Evolutionary conservation across 2,797 vertebrate species (phyloP), one percentile per base, ranked within the genome.

Genomic region (Alcedo atthis): DNA sequence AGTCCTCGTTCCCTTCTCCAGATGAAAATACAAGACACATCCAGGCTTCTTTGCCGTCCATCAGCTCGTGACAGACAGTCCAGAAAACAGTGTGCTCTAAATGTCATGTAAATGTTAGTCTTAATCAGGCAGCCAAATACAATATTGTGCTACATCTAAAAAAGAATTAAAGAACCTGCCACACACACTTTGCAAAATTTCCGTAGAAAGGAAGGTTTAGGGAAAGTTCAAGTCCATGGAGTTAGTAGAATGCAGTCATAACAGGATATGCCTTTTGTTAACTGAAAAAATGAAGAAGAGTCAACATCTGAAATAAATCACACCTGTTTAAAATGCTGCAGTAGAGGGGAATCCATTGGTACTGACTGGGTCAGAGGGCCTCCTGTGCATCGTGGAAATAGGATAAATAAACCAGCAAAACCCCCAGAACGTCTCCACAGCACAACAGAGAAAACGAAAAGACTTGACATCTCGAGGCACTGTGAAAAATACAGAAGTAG

Each of bases 101-200:
- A 95, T 96, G 94, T 96, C 90, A 91, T 84, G 71, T 96, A 96
- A 97, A 96, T 95, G 83, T 95, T 96, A 95, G 91, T 95, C 57
- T 91, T 94, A 82, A 92, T 66, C 82, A 81, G 76, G 83, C 90
- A 96, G 94, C 96, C 96, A 97, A 97, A 95, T 78, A 77, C 91
- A 96, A 96, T 94, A 97, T 89, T 96, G 81, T 94, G 55, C 74
- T 92, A 85, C 90, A 94, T 83, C 85, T 96, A 92, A 96, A 95
- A 97, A 89, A 92, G 93, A 96, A 94, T 96, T 97, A 89, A 95
- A 91, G 86, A 73, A 89, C 73, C 77, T 90, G 51, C 54, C 82
- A 81, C 64, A 80, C 22, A 58, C 43, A 28, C 87, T 91, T 92
- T 22, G 5, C 58, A 90, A 68, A 64, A 53, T 40, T 63, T 92